Conservation (phyloP, 2,113 vertebrate species). For the Setophaga petechia region DNA sequence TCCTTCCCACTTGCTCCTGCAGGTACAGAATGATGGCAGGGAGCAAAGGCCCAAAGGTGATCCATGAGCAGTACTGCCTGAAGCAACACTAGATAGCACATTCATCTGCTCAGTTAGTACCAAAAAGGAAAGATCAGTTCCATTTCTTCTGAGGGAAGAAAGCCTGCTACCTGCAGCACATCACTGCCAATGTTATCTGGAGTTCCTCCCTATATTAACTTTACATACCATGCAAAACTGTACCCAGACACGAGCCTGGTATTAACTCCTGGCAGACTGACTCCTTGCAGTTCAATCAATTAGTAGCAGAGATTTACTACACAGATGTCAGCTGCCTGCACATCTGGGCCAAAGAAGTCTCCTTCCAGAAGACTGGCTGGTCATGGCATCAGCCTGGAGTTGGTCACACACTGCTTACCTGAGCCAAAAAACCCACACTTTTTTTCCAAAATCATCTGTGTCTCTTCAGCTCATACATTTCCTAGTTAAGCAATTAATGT, state of each 20-base stretch:
- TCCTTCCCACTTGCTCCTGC: background rate
- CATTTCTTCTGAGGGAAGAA: background rate
- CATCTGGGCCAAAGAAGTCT: background rate
- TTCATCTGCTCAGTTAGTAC: background rate
- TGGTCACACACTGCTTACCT: background rate
- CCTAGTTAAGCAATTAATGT: background rate
- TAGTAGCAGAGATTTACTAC: background rate
- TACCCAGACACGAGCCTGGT: background rate
- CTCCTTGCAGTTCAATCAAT: background rate
- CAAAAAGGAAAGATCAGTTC: background rate
- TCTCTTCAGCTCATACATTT: background rate
- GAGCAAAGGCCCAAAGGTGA: background rate
- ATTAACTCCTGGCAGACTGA: background rate
- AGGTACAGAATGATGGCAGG: background rate
- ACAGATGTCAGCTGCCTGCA: background rate
- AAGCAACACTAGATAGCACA: background rate
- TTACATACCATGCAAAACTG: background rate
- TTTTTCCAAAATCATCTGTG: background rate
- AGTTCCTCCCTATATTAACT: background rate
- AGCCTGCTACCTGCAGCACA: background rate
- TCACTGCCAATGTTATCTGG: background rate
- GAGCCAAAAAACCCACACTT: background rate
- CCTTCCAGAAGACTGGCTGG: background rate
- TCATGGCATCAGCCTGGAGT: background rate
- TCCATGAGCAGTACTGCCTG: background rate